Base-by-base conservation (phyloP, 1,140 invertebrate genomes). In the Lepidurus apus region DNA sequence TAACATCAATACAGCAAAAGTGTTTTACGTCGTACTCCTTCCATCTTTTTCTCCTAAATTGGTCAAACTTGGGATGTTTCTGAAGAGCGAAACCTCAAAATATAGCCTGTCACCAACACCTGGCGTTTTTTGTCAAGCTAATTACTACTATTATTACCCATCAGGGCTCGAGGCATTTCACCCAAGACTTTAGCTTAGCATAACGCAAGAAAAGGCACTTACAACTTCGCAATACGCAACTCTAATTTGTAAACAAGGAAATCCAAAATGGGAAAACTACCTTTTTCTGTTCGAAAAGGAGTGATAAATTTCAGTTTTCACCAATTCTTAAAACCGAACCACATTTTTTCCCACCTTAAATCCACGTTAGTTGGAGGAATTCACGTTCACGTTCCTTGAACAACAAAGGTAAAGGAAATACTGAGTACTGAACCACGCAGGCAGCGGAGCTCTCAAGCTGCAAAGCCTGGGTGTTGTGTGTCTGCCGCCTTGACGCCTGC, bases 401-500 rank as follows among this genome's bases (percentile, higher is more conserved):
- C 21, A 65, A 65, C 53, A 65, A 65, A 65, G n/a, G 53, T 65
- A 65, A 21, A 65, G 17, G 53, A 65, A 21, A 65, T 65, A 65
- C 53, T 65, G 53, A 65, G 7, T 65, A 6, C 53, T 21, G 21
- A 21, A 9, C 53, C 53, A n/a, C 17, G 53, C 53, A 65, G 21
- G 21, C 53, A 65, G 53, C 53, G 53, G 53, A 21, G 53, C 53
- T 65, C 53, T 65, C 53, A 21, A 65, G 53, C 53, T 65, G 53
- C 17, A 65, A 65, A 21, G 53, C 21, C 21, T 65, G 53, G 53
- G 53, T 65, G 53, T 65, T 65, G 53, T 65, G 21, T 65, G 53
- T 65, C 53, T 65, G 53, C 53, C 53, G 53, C 53, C 53, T 65
- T 65, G 53, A 65, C 53, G 53, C 53, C 53, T 65, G 53, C 53